Evolutionary conservation across 1,140 invertebrate genomes (phyloP), one percentile per base, ranked within the genome.

Genomic region (Parasteatoda tepidariorum): DNA sequence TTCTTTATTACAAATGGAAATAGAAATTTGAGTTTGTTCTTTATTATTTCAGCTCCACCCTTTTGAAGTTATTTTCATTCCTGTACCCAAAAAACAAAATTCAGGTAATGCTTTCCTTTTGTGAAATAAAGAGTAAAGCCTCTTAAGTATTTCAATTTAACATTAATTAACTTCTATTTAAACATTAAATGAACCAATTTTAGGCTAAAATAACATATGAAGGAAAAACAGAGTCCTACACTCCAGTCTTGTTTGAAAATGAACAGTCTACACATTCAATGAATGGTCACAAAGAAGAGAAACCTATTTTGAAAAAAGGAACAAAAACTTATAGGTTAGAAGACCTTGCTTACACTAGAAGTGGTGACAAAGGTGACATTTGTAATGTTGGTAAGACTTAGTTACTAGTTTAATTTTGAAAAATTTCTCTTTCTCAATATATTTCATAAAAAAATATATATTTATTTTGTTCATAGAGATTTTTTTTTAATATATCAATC

Each of bases 341-440:
- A 78, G 90, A 91, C 18, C 86, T 91, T 41, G 90, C 90, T 4
- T 91, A 88, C 76, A 89, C 90, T 15, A 86, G 91, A 41, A 91
- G 90, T 88, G 91, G 91, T n/a, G 91, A 91, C 84, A 91, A 91
- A 85, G 91, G 90, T 57, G 88, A 91, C 85, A 87, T 85, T 68
- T 89, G 87, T 76, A 91, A 91, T 85, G 90, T 91, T 82, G 91
- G 86, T 84, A 67, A 67, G 22, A 64, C 9, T 3, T 59, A 28
- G 30, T 71, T 71, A 7, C 57, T 61, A 24, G 22, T 11, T 28
- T 1, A 26, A 11, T 1, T 26, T 22, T n/a, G n/a, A n/a, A n/a
- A n/a, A n/a, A n/a, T n/a, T n/a, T n/a, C n/a, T n/a, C n/a, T n/a
- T n/a, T n/a, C n/a, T n/a, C n/a, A n/a, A n/a, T n/a, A n/a, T n/a